Evolutionary conservation across 2,888 invertebrate genomes (phyloP).

Genomic region (Melanostoma scalare): DNA sequence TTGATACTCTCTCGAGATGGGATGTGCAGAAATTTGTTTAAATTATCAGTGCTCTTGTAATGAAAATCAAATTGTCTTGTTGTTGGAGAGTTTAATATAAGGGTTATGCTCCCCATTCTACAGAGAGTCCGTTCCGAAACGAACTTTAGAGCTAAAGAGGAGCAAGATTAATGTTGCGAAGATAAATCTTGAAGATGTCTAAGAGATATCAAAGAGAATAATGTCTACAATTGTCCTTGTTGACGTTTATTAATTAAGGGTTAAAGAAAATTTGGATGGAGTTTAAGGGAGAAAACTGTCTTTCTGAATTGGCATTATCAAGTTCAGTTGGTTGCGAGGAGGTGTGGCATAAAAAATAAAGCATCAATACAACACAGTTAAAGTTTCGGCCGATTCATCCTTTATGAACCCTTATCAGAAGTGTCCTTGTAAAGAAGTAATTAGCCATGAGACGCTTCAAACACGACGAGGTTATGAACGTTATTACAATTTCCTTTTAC

Average conservation of each 20-base stretch:
- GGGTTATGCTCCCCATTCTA: conserved; percentile 6
- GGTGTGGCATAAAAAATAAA: not conserved
- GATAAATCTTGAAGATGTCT: conserved; percentile 31
- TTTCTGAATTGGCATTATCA: not conserved
- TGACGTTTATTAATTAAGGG: conserved; percentile 12
- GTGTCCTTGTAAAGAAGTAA: no score
- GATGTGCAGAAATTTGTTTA: conserved; percentile 24
- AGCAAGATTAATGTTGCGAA: conserved; percentile 16
- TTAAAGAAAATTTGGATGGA: not conserved
- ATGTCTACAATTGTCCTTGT: conserved; percentile 22
- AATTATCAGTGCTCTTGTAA: conserved; percentile 38
- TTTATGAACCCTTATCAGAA: no score
- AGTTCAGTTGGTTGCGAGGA: conserved; percentile 1
- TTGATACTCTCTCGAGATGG: conserved; percentile 8
- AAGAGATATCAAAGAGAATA: conserved; percentile 15
- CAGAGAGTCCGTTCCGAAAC: not conserved
- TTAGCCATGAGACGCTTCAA: no score
- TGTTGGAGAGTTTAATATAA: conserved; percentile 5
- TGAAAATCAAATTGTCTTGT: conserved; percentile 38
- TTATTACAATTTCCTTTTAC: no score
- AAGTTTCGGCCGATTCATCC: no score
- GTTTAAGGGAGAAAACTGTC: not conserved
- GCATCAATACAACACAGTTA: no score
- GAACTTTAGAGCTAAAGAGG: conserved; percentile 1
- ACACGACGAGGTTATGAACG: no score